Evolutionary conservation across 2,113 vertebrate species (phyloP).

Genomic region (Alouatta palliata): DNA sequence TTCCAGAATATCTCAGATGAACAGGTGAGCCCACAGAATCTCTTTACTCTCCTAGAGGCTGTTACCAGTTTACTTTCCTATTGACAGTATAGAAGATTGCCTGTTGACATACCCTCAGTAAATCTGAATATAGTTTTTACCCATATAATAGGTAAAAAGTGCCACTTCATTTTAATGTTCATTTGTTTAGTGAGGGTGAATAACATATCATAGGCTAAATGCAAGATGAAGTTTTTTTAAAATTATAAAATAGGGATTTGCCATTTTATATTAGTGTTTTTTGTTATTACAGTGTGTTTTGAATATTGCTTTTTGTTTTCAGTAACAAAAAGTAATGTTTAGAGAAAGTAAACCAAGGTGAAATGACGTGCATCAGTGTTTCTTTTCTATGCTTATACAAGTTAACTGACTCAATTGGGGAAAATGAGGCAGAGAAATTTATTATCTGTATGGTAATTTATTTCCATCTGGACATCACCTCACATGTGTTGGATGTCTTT

Average conservation of each 20-base stretch:
- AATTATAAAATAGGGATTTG: conserved; percentile 24
- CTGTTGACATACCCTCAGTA: neutral
- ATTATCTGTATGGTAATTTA: neutral
- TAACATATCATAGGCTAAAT: neutral
- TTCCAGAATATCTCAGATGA: conserved; percentile 99
- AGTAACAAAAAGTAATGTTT: neutral
- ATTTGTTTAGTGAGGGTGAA: neutral
- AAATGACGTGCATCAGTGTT: neutral
- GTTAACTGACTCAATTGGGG: neutral
- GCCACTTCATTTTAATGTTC: conserved; percentile 4
- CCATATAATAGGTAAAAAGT: neutral
- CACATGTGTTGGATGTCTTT: neutral
- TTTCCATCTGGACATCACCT: neutral
- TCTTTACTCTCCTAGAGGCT: neutral
- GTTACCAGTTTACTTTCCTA: neutral
- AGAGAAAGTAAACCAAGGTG: neutral
- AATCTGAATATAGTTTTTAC: conserved; percentile 10
- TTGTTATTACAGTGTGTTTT: neutral
- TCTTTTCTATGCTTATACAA: neutral
- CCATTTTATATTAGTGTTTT: neutral
- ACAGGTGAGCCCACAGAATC: conserved; percentile 84
- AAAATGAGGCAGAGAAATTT: neutral
- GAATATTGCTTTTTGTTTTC: conserved; percentile 25
- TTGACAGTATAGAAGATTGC: neutral
- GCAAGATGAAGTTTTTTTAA: neutral